Evolutionary conservation across 2,113 vertebrate genomes (phyloP).

Genomic region (Trematomus loennbergii): DNA sequence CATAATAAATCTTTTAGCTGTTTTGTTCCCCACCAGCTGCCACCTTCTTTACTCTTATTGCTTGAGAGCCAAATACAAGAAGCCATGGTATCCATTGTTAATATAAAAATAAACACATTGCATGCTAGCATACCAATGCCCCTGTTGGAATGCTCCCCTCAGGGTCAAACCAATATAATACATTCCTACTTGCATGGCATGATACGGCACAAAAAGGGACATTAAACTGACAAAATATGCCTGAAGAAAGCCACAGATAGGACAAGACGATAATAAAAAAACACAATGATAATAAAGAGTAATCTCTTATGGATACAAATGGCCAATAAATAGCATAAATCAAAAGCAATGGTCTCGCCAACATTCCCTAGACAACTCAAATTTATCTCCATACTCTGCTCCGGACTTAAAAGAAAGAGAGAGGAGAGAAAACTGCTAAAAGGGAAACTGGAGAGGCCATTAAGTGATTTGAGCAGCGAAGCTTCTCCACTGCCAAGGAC

Average conservation of each 20-base stretch:
- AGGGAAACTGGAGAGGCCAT: constrained; percentile 77
- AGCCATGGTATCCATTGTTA: not conserved
- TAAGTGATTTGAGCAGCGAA: constrained; percentile 81
- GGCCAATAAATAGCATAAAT: constrained; percentile 82
- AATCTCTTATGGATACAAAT: constrained; percentile 79
- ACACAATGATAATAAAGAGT: constrained; percentile 78
- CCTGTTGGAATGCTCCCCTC: constrained; percentile 31
- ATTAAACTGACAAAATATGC: constrained; percentile 61
- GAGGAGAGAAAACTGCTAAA: constrained; percentile 72
- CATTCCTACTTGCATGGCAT: constrained; percentile 33
- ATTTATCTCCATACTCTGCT: constrained; percentile 86
- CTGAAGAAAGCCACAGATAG: constrained; percentile 52
- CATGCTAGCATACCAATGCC: constrained; percentile 10
- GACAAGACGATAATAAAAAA: constrained; percentile 69
- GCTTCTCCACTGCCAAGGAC: constrained; percentile 86
- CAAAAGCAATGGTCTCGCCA: constrained; percentile 74
- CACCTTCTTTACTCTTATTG: too few relatives aligned
- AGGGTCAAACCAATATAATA: constrained; percentile 64
- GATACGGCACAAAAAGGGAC: constrained; percentile 47
- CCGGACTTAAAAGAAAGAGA: constrained; percentile 73
- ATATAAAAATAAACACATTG: not conserved
- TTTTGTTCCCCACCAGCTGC: too few relatives aligned
- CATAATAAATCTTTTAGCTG: too few relatives aligned
- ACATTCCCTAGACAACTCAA: constrained; percentile 78
- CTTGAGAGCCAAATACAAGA: not conserved